Percentiles rank a stretch among this genome's conserved stretches.
These are phyloP conservation scores for Spisula subtruncata DNA, from an alignment of 2,888 invertebrate species.

Conservation along the genomic window DNA sequence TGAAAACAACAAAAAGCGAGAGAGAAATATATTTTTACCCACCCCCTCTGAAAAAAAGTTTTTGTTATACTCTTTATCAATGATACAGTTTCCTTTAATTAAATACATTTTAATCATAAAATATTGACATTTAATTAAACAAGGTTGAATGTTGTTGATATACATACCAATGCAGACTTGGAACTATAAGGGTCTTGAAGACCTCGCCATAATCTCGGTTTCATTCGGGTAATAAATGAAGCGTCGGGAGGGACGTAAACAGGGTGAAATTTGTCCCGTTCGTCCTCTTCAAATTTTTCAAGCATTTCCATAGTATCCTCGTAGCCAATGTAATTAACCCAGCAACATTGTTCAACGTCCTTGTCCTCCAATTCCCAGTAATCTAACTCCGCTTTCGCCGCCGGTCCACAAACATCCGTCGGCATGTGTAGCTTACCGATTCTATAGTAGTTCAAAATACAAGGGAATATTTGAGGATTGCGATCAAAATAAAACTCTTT, in stretches of 20 bases:
- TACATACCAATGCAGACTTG: constrained; percentile 74
- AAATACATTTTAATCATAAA: too few species aligned
- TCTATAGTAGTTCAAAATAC: constrained; percentile 77
- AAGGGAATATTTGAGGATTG: constrained; percentile 77
- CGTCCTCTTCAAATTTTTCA: constrained; percentile 76
- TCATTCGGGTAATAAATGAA: constrained; percentile 64
- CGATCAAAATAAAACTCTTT: constrained; percentile 78
- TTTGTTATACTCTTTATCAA: too few species aligned
- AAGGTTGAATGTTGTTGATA: too few species aligned
- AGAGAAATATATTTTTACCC: too few species aligned
- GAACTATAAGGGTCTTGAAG: constrained; percentile 78
- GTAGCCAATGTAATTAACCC: constrained; percentile 80
- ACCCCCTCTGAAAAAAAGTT: too few species aligned
- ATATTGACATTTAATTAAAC: neutral
- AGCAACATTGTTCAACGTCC: constrained; percentile 82
- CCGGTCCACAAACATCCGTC: constrained; percentile 75
- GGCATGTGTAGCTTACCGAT: constrained; percentile 78
- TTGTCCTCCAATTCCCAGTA: constrained; percentile 83
- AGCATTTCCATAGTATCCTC: constrained; percentile 76
- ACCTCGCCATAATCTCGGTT: constrained; percentile 76
- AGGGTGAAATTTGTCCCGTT: constrained; percentile 69
- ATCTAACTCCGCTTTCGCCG: constrained; percentile 78
- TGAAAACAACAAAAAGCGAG: too few species aligned
- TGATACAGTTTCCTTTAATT: too few species aligned
- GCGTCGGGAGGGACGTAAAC: constrained; percentile 66